These are phyloP conservation scores for Aradophagus sp. DNA, from an alignment of 1,140 invertebrate genomes.

Conservation along the genomic window DNA sequence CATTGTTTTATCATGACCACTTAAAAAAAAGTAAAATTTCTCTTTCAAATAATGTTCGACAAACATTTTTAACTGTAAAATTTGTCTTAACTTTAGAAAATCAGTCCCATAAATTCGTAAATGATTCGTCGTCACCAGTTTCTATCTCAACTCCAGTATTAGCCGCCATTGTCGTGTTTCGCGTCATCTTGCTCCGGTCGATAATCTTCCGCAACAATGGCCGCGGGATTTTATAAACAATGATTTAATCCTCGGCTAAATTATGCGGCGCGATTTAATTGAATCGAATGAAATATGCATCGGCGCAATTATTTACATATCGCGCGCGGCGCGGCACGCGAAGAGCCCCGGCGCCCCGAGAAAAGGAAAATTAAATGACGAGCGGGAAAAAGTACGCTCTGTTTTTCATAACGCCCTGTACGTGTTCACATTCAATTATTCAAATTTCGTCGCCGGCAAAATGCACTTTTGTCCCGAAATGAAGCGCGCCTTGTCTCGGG, in stretches of 20 bases:
- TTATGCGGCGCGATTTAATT: conserved; percentile 44
- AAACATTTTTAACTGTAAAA: no score
- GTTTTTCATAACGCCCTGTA: conserved; percentile 25
- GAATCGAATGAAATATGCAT: conserved; percentile 29
- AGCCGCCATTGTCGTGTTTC: conserved; percentile 14
- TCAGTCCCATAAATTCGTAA: no score
- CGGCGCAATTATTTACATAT: conserved; percentile 31
- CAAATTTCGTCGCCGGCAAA: conserved; percentile 45
- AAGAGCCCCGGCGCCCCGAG: not conserved
- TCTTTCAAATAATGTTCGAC: no score
- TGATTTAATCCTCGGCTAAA: conserved; percentile 20
- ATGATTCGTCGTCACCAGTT: no score
- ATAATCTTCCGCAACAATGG: conserved; percentile 21
- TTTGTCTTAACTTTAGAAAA: no score
- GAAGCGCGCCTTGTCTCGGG: conserved; percentile 40
- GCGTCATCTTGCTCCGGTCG: conserved; percentile 26
- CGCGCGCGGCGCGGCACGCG: conserved; percentile 5
- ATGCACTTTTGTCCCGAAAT: conserved; percentile 42
- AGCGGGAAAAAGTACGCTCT: not conserved
- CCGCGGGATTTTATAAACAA: conserved; percentile 39
- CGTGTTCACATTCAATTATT: conserved; percentile 52
- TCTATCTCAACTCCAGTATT: conserved; percentile 11
- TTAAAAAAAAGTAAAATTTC: no score
- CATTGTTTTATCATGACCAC: no score
- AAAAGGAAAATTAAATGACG: conserved; percentile 6